phyloP scores from a whole-genome alignment of 2,888 invertebrate genomes.

The Bombylius major region DNA sequence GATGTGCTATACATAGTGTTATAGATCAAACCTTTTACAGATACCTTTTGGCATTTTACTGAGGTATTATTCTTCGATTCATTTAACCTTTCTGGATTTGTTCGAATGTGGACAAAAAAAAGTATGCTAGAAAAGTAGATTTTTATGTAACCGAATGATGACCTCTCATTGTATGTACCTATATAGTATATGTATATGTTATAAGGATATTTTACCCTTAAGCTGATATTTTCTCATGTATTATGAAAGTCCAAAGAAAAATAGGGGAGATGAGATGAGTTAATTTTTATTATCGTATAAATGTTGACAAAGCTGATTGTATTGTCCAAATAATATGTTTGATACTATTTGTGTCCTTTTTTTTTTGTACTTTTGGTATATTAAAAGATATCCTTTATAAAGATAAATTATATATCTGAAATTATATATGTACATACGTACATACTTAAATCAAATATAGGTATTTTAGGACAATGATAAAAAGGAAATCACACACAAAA shows the following conservation, averaged over 20 bases:
- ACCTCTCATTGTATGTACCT: background rate
- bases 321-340: constrained; percentile 6
- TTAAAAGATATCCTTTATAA: background rate
- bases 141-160: background rate
- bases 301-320: constrained; percentile 10
- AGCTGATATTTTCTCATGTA: background rate
- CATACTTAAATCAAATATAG: background rate
- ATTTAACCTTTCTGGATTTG: constrained; percentile 1
- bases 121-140: no score
- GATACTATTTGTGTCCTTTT: background rate
- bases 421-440: background rate
- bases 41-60: no score
- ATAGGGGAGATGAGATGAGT: no score
- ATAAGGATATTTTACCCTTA: background rate
- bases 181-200: background rate
- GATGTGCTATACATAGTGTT: no score
- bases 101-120: background rate
- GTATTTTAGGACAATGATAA: background rate
- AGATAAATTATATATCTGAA: constrained; percentile 1
- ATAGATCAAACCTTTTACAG: no score
- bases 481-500: no score
- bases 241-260: no score
- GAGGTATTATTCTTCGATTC: constrained; percentile 5
- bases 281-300: constrained; percentile 4
- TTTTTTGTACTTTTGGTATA: no score